A percentile compares a stretch with the other conserved stretches of the same genome.
phyloP scores from a whole-genome alignment of 2,888 invertebrate genomes.

The Tupiocoris notatus region DNA sequence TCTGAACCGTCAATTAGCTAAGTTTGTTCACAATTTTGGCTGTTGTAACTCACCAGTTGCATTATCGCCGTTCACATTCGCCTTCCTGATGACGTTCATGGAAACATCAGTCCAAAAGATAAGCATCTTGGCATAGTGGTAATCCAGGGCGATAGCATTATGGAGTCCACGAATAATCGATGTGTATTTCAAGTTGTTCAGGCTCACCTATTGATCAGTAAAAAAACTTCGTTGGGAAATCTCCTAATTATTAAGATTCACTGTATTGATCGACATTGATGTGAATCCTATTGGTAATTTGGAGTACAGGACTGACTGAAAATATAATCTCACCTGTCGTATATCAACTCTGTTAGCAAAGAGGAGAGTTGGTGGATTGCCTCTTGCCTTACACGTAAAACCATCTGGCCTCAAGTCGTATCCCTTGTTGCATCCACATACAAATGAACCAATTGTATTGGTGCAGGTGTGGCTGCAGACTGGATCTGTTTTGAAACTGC shows the following conservation, averaged over 20 bases:
- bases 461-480: constrained; percentile 86
- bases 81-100: constrained; percentile 75
- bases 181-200: constrained; percentile 75
- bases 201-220: constrained; percentile 60
- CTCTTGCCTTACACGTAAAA: constrained; percentile 81
- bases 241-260: background rate
- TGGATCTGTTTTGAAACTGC: constrained; percentile 74
- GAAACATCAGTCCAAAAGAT: constrained; percentile 90
- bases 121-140: constrained; percentile 73
- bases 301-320: background rate
- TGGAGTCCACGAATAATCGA: constrained; percentile 80
- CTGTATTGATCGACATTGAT: too few species aligned
- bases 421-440: constrained; percentile 79
- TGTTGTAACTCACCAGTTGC: constrained; percentile 58
- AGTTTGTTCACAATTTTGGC: background rate
- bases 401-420: constrained; percentile 79
- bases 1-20: background rate
- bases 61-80: constrained; percentile 72
- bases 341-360: constrained; percentile 87
- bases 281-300: background rate
- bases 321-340: constrained; percentile 62
- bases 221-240: background rate
- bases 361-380: constrained; percentile 74
- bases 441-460: constrained; percentile 78
- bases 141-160: constrained; percentile 88